Percentiles rank a stretch among this genome's conserved stretches.
Conservation (phyloP, 2,888 invertebrate genomes). For the Strigamia crassipes region DNA sequence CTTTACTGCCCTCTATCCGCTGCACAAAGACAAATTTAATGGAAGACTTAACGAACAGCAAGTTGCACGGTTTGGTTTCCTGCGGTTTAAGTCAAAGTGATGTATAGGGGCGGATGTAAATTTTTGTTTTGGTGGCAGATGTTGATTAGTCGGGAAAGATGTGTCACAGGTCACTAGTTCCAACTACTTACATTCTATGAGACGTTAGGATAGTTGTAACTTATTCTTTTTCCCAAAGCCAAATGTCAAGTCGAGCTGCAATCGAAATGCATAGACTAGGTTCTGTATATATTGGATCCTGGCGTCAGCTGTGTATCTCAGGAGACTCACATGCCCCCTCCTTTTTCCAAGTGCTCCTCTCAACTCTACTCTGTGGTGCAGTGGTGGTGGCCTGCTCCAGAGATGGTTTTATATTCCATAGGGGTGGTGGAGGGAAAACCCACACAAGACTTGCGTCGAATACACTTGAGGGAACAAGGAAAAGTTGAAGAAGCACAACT, state of each 20-base stretch:
- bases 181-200: not conserved
- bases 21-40: conserved; percentile 12
- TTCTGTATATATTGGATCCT: conserved; percentile 34
- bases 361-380: conserved; percentile 7
- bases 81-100: conserved; percentile 12
- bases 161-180: conserved; percentile 14
- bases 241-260: conserved; percentile 7
- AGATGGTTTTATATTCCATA: conserved; percentile 26
- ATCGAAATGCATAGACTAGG: conserved; percentile 34
- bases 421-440: conserved; percentile 12
- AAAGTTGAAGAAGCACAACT: not conserved
- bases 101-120: not conserved
- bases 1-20: not conserved
- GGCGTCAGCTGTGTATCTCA: conserved; percentile 23
- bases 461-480: conserved; percentile 23
- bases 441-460: conserved; percentile 30
- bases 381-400: conserved; percentile 3
- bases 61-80: not conserved
- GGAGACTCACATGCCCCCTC: not conserved
- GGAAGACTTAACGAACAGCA: conserved; percentile 13
- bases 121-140: conserved; percentile 12
- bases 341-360: conserved; percentile 32
- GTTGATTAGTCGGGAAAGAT: conserved; percentile 1
- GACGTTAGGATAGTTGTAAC: conserved; percentile 11
- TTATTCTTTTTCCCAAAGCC: conserved; percentile 24